These are phyloP conservation scores for Acropora yongei DNA, from an alignment of 64 coral and sea anemone species.

Conservation along the genomic window DNA sequence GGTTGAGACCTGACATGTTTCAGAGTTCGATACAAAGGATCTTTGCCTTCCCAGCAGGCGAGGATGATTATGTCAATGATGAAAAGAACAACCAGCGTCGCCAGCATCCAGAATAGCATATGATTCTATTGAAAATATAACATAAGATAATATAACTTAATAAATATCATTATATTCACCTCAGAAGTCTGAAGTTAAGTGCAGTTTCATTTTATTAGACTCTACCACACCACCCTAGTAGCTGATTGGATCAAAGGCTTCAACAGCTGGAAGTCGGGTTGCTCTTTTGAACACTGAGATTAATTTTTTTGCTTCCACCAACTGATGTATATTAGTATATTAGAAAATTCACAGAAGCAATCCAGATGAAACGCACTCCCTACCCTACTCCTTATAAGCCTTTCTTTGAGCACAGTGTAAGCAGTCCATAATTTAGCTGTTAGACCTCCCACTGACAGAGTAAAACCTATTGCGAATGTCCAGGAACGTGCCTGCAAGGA, in stretches of 20 bases:
- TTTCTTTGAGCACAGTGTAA: slow-evolving; percentile 74
- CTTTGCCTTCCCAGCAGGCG: slow-evolving; percentile 66
- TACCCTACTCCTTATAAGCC: slow-evolving; percentile 78
- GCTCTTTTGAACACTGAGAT: no score
- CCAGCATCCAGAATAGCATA: slow-evolving; percentile 75
- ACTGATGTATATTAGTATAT: no score
- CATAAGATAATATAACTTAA: no score
- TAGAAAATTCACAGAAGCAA: no score
- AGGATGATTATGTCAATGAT: slow-evolving; percentile 77
- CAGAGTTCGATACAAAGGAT: slow-evolving; percentile 64
- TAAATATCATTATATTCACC: no score
- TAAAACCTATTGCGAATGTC: slow-evolving; percentile 85
- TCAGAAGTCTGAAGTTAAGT: no score
- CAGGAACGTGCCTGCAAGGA: slow-evolving; percentile 71
- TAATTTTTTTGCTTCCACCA: no score
- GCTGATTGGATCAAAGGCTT: no score
- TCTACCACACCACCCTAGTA: no score
- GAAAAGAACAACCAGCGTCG: slow-evolving; percentile 53
- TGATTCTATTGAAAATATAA: slow-evolving; percentile 38
- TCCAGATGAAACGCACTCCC: no score
- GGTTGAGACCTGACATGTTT: slow-evolving; percentile 62
- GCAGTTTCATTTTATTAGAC: no score
- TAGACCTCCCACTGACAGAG: slow-evolving; percentile 72
- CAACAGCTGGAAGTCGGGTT: no score
- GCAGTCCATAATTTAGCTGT: slow-evolving; percentile 87